Base-by-base conservation (phyloP, 1,140 invertebrate genomes). In the Plodia interpunctella region DNA sequence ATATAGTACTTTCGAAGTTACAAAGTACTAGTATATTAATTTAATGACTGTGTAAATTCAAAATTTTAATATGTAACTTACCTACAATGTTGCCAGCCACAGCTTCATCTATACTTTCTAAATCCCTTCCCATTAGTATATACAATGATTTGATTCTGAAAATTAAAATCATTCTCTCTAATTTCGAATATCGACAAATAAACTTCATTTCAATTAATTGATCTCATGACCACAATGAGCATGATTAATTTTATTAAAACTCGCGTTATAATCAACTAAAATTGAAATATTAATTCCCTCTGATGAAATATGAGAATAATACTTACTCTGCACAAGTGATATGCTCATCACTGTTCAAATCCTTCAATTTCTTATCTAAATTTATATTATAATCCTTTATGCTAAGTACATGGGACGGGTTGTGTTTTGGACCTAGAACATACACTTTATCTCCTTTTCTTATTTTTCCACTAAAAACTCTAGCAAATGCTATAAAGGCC, bases 121-220 rank as follows among this genome's bases (percentile, higher is more conserved):
- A 85, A 73, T 99, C 98, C 74, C 96, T 91, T 4, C 98, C 98
- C 96, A 99, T 98, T 20, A 99, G 91, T 65, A 98, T 88, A 79
- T 97, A 99, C 0, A 99, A 82, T 0, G 83, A 87, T 67, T 83
- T 86, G n/a, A 89, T 75, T 50, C 87, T 89, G 74, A 19, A 84
- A 88, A 32, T 57, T 59, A 69, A 57, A 71, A 60, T 49, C 54
- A 49, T 59, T 51, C 63, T 62, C 66, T 57, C 54, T 51, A 15
- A 57, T n/a, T n/a, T n/a, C n/a, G n/a, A n/a, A n/a, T n/a, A n/a
- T n/a, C 11, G 0, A 51, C 9, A 52, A 35, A 59, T 54, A 30
- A 50, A 60, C 18, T 61, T 30, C 56, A 53, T 57, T 52, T 28
- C 2, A 25, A 25, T 25, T 25, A 25, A 25, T 25, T 25, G 21